phyloP scores from a whole-genome alignment of 2,113 vertebrate genomes.

The Cottus gobio region DNA sequence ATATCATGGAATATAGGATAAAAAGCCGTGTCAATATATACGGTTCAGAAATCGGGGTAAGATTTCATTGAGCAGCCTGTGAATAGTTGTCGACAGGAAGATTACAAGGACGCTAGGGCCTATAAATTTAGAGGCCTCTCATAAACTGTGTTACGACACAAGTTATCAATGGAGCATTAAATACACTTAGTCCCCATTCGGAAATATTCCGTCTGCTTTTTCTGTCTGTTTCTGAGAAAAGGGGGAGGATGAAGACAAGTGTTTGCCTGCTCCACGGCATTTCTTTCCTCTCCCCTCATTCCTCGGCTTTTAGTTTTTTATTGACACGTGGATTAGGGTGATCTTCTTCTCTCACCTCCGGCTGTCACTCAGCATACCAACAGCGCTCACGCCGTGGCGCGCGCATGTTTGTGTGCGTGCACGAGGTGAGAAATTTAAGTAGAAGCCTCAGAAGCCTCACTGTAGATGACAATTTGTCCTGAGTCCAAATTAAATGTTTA shows the following conservation, averaged over 20 bases:
- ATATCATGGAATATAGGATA: background rate
- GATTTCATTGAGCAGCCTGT: background rate
- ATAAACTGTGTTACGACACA: background rate
- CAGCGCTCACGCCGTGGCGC: background rate
- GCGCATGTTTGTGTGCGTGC: background rate
- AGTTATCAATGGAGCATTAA: background rate
- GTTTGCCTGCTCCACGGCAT: conserved; percentile 26
- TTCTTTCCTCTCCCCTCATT: conserved; percentile 44
- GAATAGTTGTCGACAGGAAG: conserved; percentile 6
- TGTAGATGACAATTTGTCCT: background rate
- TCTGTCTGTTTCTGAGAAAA: background rate
- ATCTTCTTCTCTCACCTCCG: conserved; percentile 66
- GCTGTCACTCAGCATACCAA: conserved; percentile 62
- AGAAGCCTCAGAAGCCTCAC: background rate
- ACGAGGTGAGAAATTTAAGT: background rate
- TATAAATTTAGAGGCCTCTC: conserved; percentile 30
- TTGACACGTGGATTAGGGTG: conserved; percentile 54
- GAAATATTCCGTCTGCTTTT: background rate
- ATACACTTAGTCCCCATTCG: background rate
- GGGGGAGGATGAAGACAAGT: conserved; percentile 6
- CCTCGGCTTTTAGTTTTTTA: conserved; percentile 58
- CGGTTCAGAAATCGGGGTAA: background rate
- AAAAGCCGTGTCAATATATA: background rate
- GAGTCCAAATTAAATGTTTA: background rate
- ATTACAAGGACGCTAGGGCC: background rate